phyloP scores from a whole-genome alignment of 2,113 vertebrate genomes.

The Jaculus jaculus region DNA sequence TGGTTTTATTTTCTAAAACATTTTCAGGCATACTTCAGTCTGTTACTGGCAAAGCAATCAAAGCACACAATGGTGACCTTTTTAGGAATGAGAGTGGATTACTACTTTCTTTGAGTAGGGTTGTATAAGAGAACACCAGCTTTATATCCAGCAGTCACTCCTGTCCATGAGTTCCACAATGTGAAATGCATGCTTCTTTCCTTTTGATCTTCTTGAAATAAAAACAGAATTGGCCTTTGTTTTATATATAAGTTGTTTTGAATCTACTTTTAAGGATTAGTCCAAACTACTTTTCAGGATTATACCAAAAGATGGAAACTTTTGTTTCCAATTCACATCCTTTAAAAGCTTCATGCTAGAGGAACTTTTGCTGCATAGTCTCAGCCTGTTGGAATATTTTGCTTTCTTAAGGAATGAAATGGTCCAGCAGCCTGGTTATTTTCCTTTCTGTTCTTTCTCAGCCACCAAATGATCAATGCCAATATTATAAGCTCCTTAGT shows the following conservation, averaged over 20 bases:
- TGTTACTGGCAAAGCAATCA: not conserved
- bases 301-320: not conserved
- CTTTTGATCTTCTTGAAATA: not conserved
- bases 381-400: not conserved
- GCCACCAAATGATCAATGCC: no score
- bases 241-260: not conserved
- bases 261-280: not conserved
- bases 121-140: not conserved
- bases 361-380: not conserved
- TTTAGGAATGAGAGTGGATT: not conserved
- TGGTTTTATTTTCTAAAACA: not conserved
- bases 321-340: not conserved
- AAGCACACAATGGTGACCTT: not conserved
- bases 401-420: not conserved
- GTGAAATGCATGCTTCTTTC: not conserved
- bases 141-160: not conserved
- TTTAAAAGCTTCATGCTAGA: not conserved
- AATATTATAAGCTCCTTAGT: slow-evolving; percentile 2
- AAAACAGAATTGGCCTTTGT: not conserved
- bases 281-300: not conserved
- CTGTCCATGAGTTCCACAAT: not conserved
- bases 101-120: not conserved
- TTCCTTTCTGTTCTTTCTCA: not conserved
- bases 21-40: not conserved
- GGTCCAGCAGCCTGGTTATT: not conserved